Evolutionary conservation across 2,113 vertebrate genomes (phyloP), one percentile per base, ranked within the genome.

Genomic region (Megaceryle maxima): DNA sequence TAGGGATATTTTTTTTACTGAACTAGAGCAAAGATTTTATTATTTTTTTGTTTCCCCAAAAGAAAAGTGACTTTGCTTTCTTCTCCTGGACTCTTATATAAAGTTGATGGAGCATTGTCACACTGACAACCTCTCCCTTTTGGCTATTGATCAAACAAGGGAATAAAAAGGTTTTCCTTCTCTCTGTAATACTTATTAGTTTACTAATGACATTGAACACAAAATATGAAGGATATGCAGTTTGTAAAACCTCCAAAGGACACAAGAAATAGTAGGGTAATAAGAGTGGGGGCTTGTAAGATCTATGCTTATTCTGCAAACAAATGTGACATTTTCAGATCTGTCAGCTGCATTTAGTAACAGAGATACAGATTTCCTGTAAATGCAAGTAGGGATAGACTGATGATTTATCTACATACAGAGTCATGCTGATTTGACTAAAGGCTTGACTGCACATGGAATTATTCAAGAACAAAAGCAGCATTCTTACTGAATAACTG

Each of bases 391-490:
- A 73, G 53, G 57, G 53, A 37, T 51, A 92, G 74, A 84, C 81
- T 55, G 53, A 79, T 2, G 4, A 73, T 90, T 89, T 83, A 88
- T 94, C 77, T 57, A 46, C 69, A 39, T 64, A 79, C 21, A 76
- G 35, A 89, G 57, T 33, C 89, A 74, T 81, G 64, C n/a, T 91
- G 86, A 87, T 95, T 95, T 96, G 74, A 87, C 92, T 93, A 85
- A 93, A 88, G 82, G 66, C 62, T 90, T 87, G 77, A 79, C 81
- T 89, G 57, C 39, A 60, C 41, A 24, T 28, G 48, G 84, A 87
- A 91, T 92, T 85, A 95, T 76, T 95, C 74, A 94, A 82, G 83
- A 95, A 89, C 91, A 87, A 84, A 96, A 92, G 44, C 73, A 91
- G 41, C 20, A 70, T 91, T 88, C 78, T 89, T 84, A 91, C 21